These are phyloP conservation scores for Tromatobia lineatoria DNA, from an alignment of 2,888 invertebrate genomes.

Conservation along the genomic window DNA sequence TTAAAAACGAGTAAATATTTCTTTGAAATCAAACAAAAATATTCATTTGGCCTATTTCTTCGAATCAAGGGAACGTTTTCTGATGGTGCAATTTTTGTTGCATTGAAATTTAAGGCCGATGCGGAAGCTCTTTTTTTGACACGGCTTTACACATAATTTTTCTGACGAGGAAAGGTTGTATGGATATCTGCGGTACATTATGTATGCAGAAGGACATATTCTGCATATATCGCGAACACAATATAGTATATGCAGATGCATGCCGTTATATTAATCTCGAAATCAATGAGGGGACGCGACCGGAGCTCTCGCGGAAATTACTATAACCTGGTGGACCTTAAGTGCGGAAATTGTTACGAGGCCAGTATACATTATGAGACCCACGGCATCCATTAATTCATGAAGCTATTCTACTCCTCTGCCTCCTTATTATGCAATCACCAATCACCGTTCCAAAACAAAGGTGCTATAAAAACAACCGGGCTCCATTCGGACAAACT, in stretches of 20 bases:
- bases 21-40: too few relatives aligned
- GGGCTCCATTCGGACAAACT: neutral
- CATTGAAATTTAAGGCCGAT: too few relatives aligned
- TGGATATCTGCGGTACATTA: neutral
- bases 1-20: too few relatives aligned
- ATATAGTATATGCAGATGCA: constrained; percentile 17
- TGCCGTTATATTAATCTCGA: constrained; percentile 46
- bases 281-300: constrained; percentile 55
- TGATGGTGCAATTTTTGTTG: too few relatives aligned
- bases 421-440: constrained; percentile 51
- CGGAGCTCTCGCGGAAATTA: constrained; percentile 58
- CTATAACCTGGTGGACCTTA: constrained; percentile 62
- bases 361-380: constrained; percentile 54
- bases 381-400: constrained; percentile 54
- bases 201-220: constrained; percentile 9
- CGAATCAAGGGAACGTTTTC: too few relatives aligned
- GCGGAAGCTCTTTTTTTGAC: neutral
- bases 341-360: constrained; percentile 61
- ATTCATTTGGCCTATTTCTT: too few relatives aligned
- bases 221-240: neutral
- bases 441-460: neutral
- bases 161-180: neutral
- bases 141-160: neutral
- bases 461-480: neutral
- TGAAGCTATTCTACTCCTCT: constrained; percentile 23